A percentile compares a stretch with the other conserved stretches of the same genome.
Evolutionary conservation across 2,113 vertebrate genomes (phyloP).

Genomic region (Scartelaos histophorus): DNA sequence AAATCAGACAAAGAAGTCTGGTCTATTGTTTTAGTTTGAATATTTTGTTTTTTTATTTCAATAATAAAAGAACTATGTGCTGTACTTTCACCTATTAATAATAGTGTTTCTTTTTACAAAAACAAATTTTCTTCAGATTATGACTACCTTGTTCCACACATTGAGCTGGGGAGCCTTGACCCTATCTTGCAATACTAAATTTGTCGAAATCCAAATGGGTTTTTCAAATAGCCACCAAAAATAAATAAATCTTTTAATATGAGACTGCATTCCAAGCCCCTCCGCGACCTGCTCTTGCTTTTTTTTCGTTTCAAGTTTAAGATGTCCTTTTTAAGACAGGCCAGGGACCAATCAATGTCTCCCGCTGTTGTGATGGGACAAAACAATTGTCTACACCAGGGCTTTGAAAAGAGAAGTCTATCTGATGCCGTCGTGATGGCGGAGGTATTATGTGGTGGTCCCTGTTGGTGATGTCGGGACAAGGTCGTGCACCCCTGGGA

Average conservation of each 20-base stretch:
- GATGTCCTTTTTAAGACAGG: slow-evolving; percentile 47
- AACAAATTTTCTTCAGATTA: no score
- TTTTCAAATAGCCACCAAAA: not conserved
- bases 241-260: not conserved
- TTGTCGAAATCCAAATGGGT: not conserved
- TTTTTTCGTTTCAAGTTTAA: slow-evolving; percentile 21
- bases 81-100: no score
- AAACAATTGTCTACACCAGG: slow-evolving; percentile 51
- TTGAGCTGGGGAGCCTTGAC: not conserved
- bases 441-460: slow-evolving; percentile 67
- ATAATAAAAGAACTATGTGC: not conserved
- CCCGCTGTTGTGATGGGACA: slow-evolving; percentile 47
- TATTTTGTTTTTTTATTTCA: no score
- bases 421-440: slow-evolving; percentile 69
- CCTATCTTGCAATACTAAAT: not conserved
- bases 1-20: not conserved
- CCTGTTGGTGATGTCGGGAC: slow-evolving; percentile 58
- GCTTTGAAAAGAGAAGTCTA: slow-evolving; percentile 59
- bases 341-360: slow-evolving; percentile 61
- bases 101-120: no score
- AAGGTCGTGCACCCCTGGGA: slow-evolving; percentile 61
- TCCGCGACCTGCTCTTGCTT: not conserved
- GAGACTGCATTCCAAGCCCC: not conserved
- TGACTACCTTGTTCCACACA: no score
- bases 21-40: not conserved